Percentiles rank a stretch among this genome's conserved stretches.
These are phyloP conservation scores for Nycticorax nycticorax DNA, from an alignment of 2,113 vertebrate genomes.

Conservation along the genomic window DNA sequence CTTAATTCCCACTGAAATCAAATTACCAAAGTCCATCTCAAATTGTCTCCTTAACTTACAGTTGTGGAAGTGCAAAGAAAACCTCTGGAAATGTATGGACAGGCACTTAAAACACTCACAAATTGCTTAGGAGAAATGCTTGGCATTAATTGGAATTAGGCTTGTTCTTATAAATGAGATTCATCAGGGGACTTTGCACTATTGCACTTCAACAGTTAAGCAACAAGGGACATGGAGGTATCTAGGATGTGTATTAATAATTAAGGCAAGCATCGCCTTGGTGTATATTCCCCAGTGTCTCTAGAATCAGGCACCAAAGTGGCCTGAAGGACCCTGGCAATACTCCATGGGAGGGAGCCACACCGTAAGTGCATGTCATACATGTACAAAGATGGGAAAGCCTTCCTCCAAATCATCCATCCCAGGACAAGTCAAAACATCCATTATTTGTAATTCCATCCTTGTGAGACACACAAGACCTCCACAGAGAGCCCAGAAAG, in stretches of 20 bases:
- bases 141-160: neutral
- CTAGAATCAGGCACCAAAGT: fast-evolving
- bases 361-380: fast-evolving
- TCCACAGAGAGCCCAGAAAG: neutral
- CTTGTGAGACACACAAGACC: neutral
- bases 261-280: neutral
- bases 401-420: neutral
- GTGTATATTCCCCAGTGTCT: too few relatives aligned
- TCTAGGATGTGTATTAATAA: neutral
- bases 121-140: neutral
- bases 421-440: neutral
- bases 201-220: neutral
- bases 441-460: neutral
- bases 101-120: neutral
- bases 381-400: neutral
- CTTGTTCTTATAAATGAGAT: neutral
- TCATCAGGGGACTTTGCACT: neutral
- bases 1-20: neutral
- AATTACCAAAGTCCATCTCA: neutral
- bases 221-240: neutral
- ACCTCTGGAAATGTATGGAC: neutral
- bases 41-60: neutral
- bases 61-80: neutral
- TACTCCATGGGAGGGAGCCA: neutral
- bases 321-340: neutral